These are phyloP conservation scores for Microtus pennsylvanicus DNA, from an alignment of 2,113 vertebrate species.

Conservation along the genomic window DNA sequence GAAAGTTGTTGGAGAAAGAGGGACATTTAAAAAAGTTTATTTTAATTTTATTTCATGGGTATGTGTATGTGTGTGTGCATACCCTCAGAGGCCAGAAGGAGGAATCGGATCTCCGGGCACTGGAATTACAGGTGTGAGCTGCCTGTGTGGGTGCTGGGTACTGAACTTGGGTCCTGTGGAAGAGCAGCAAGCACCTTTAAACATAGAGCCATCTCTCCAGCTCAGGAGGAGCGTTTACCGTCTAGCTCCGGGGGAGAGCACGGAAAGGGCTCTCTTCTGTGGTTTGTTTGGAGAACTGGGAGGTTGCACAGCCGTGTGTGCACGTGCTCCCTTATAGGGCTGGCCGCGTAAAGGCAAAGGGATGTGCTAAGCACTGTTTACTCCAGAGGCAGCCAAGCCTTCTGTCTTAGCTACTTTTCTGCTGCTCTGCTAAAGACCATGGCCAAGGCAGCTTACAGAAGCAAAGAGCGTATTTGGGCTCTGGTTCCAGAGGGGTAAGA, in stretches of 20 bases:
- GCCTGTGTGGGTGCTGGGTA: not conserved
- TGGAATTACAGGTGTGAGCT: not conserved
- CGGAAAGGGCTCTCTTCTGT: not conserved
- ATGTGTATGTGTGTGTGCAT: too few species aligned
- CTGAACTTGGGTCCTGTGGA: not conserved
- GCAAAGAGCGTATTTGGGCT: not conserved
- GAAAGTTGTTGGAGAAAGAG: not conserved
- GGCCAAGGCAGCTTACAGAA: not conserved
- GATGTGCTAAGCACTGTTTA: not conserved
- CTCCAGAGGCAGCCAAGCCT: not conserved
- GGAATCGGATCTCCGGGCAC: not conserved
- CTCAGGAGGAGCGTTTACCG: too few species aligned
- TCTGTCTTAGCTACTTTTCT: accelerated
- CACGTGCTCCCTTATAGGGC: not conserved
- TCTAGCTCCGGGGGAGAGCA: too few species aligned
- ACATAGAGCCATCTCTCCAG: not conserved
- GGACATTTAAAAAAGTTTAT: not conserved
- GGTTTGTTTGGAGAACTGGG: not conserved
- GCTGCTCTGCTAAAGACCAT: not conserved
- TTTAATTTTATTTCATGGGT: not conserved
- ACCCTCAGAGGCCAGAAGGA: not conserved
- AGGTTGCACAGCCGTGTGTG: accelerated
- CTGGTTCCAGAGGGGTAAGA: not conserved
- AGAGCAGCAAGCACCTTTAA: not conserved
- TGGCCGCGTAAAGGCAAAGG: not conserved